These are phyloP conservation scores for Cordilura impudica DNA, from an alignment of 2,888 invertebrate species.

Conservation along the genomic window DNA sequence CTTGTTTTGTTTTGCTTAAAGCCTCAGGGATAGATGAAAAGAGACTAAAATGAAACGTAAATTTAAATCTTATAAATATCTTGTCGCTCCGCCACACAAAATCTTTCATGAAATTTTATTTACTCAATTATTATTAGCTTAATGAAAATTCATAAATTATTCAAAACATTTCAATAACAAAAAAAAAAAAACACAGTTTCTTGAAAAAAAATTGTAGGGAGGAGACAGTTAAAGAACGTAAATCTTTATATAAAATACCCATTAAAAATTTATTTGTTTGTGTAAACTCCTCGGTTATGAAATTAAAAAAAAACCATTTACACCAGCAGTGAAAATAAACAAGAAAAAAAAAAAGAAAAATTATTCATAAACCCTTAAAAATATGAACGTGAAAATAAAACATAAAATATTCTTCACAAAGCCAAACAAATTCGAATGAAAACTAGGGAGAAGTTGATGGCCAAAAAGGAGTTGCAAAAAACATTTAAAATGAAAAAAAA, in stretches of 20 bases:
- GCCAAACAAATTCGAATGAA: neutral
- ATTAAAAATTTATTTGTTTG: neutral
- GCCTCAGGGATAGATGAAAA: neutral
- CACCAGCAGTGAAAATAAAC: neutral
- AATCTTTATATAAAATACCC: neutral
- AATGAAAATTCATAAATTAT: constrained; percentile 50
- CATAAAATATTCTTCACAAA: neutral
- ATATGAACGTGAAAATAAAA: neutral
- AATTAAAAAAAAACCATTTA: neutral
- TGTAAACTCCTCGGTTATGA: neutral
- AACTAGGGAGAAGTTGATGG: neutral
- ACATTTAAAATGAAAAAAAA: constrained; percentile 6
- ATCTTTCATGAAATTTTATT: constrained; percentile 30
- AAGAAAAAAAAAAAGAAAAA: no score
- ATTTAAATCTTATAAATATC: neutral
- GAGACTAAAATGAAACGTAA: neutral
- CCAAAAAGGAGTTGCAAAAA: neutral
- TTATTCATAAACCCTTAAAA: neutral
- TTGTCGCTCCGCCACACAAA: neutral
- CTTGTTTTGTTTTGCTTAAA: no score
- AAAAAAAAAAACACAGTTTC: neutral
- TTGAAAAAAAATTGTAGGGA: neutral
- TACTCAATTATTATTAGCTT: no score
- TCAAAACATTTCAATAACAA: constrained; percentile 9
- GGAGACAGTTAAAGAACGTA: neutral